phyloP scores from a whole-genome alignment of 2,113 vertebrate genomes.

The Nerophis lumbriciformis region DNA sequence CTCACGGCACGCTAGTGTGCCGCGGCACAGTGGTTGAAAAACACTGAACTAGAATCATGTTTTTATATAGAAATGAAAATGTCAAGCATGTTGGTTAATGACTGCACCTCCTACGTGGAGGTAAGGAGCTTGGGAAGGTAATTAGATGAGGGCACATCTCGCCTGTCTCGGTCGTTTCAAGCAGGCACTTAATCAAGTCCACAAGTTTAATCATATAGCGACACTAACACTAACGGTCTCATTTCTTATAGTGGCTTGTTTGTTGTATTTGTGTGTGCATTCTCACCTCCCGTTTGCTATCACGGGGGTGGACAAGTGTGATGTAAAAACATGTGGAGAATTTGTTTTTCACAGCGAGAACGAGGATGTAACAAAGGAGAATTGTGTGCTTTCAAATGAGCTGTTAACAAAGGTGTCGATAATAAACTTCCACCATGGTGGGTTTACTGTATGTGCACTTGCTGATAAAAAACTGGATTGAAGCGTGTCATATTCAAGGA shows the following conservation, averaged over 20 bases:
- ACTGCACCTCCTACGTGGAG: conserved; percentile 26
- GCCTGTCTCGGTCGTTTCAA: conserved; percentile 14
- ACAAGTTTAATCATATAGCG: conserved; percentile 8
- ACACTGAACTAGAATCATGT: no score
- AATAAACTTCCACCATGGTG: background rate
- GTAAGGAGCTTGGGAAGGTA: conserved; percentile 25
- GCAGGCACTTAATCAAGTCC: conserved; percentile 13
- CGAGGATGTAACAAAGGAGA: background rate
- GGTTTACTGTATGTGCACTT: background rate
- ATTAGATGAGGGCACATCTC: conserved; percentile 25
- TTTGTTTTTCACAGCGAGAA: background rate
- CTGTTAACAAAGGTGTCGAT: conserved; percentile 7
- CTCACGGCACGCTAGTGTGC: no score
- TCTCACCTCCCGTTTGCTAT: conserved; percentile 11
- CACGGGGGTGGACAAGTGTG: conserved; percentile 13
- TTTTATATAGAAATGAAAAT: conserved; percentile 31
- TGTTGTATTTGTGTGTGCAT: conserved; percentile 6
- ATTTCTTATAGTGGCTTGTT: background rate
- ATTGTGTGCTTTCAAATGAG: conserved; percentile 1
- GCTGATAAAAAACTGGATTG: background rate
- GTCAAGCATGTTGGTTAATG: conserved; percentile 49
- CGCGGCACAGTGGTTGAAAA: no score
- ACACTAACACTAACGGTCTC: conserved; percentile 3
- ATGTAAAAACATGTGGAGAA: conserved; percentile 21
- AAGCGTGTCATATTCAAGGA: no score